phyloP scores from a whole-genome alignment of 2,888 invertebrate genomes.

The Chorisops tibialis region DNA sequence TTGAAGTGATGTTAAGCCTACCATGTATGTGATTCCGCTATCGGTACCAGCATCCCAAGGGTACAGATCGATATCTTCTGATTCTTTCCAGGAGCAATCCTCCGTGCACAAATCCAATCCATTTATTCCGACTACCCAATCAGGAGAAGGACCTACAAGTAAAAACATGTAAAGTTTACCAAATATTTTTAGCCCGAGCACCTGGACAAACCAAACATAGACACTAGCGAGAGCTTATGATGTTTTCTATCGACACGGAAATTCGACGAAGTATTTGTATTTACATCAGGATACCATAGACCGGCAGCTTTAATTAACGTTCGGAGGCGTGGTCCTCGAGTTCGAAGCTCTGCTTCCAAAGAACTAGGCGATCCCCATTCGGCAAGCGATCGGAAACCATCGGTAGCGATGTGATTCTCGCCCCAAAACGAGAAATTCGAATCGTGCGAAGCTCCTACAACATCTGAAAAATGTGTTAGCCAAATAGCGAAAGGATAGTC shows the following conservation, averaged over 20 bases:
- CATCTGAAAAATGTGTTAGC: conserved; percentile 94
- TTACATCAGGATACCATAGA: conserved; percentile 85
- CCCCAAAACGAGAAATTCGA: conserved; percentile 89
- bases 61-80: conserved; percentile 76
- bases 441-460: conserved; percentile 92
- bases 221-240: conserved; percentile 81
- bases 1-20: conserved; percentile 44
- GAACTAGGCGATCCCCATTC: conserved; percentile 76
- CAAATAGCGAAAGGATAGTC: conserved; percentile 89
- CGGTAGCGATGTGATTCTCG: conserved; percentile 79
- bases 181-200: no score
- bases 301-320: conserved; percentile 88
- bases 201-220: conserved; percentile 68
- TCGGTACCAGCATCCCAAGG: conserved; percentile 98
- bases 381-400: conserved; percentile 77
- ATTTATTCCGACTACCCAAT: conserved; percentile 95
- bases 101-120: conserved; percentile 81
- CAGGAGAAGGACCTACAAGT: conserved; percentile 82
- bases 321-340: conserved; percentile 70
- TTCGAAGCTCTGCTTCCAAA: conserved; percentile 84
- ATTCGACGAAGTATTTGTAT: conserved; percentile 73
- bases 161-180: not conserved
- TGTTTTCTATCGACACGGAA: conserved; percentile 83
- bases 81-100: conserved; percentile 90
- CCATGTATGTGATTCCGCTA: conserved; percentile 86